Base-by-base conservation (phyloP, 2,797 vertebrate species). In the Microchirus variegatus region DNA sequence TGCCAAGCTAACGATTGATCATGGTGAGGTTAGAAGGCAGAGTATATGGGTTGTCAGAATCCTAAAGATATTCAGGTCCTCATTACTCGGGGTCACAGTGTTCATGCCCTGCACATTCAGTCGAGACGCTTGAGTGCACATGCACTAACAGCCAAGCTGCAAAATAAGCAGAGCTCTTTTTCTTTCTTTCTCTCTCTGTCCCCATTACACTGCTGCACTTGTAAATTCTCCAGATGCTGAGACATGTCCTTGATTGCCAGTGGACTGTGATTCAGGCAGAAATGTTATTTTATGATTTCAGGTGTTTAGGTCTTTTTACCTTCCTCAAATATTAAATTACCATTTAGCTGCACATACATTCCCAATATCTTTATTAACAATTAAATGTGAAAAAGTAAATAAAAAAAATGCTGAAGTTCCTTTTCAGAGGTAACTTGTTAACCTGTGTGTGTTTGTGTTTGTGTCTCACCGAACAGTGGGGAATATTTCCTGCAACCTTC, bases 41-140 rank as follows among this genome's bases (percentile, higher is more conserved):
- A 73, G 62, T 73, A 60, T 80, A 82, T 65, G 57, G 54, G 67
- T 74, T 84, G 85, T 88, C 83, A 81, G 75, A 79, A 76, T 80
- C 78, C 75, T 73, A 77, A 87, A 86, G 81, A 87, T 81, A 81
- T 85, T 85, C 82, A 78, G 80, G 78, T 86, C 76, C 79, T 86
- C 83, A 88, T 90, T 89, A 90, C 77, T 9, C 62, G 46, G 64
- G 90, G 83, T 90, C 84, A 77, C 44, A 38, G 72, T 53, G 59
- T 70, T 74, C 63, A 47, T 82, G 85, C 77, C 70, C 85, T 50
- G 71, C 76, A 80, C 68, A 59, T 80, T 83, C 80, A 77, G 43
- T 65, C 56, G 76, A 67, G 70, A 47, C 73, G 80, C 85, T 81
- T 81, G 82, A 87, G 73, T 78, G 87, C 74, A 70, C 81, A 84